Base-by-base conservation (phyloP, 2,888 invertebrate genomes). In the Noctua comes region DNA sequence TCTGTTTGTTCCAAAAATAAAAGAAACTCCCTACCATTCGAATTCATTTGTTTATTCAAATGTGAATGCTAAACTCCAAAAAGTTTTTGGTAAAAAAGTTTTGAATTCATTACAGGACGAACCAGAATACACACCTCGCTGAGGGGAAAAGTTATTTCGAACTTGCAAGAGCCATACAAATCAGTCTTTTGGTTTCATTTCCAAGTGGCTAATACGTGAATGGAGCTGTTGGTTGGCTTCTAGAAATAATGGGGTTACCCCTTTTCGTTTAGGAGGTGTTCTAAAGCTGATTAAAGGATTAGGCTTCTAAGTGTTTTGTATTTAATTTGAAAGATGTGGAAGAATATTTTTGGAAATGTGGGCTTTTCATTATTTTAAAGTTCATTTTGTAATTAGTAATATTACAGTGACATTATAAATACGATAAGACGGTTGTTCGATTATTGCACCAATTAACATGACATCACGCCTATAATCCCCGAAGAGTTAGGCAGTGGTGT, bases 41-140 rank as follows among this genome's bases (percentile, higher is more conserved):
- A 18, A 84, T 51, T 82, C 46, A 40, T 79, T 72, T 82, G 81
- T 73, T 84, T 84, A 82, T 82, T 84, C 57, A 79, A 82, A 82
- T 79, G 57, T 64, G 48, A 46, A 65, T 62, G 18, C 43, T 16
- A n/a, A 84, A 68, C 46, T 69, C n/a, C 24, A 24, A 46, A 48
- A 72, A 83, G 71, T 78, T 83, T 57, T 51, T 11, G 27, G 7
- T 1, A 51, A 73, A 36, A 74, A 81, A 82, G 57, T 80, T 83
- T 48, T n/a, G 80, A 62, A 83, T 84, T 84, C 36, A 69, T 78
- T 79, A 65, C 40, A 27, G 36, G 36, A 8, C 21, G 27, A 51
- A 48, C 31, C 16, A n/a, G 57, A 76, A 76, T 82, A 81, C 24
- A 68, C 1, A 36, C 13, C 21, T 16, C 10, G 6, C 13, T 10